These are phyloP conservation scores for Andrena chrysosceles DNA, from an alignment of 2,888 invertebrate genomes.

Conservation along the genomic window DNA sequence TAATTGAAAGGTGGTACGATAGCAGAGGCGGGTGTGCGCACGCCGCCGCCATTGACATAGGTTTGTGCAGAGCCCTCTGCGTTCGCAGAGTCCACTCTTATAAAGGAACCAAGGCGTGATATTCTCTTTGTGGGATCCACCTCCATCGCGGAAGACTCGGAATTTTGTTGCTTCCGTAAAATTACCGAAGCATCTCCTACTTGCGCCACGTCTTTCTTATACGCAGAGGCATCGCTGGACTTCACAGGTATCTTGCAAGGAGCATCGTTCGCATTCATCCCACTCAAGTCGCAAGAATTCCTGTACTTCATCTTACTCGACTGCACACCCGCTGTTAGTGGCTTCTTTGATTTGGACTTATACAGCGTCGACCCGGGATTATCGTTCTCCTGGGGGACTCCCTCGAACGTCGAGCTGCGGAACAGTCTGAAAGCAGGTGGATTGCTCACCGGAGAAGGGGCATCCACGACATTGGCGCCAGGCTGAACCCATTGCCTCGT, in stretches of 20 bases:
- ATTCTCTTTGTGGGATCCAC: constrained; percentile 83
- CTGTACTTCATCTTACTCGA: constrained; percentile 72
- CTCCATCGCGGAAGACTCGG: constrained; percentile 66
- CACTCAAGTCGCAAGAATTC: constrained; percentile 81
- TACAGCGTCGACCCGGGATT: constrained; percentile 28
- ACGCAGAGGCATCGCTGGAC: constrained; percentile 59
- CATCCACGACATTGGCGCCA: constrained; percentile 53
- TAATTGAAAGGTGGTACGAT: constrained; percentile 86
- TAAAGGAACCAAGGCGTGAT: constrained; percentile 86
- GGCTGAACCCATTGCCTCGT: constrained; percentile 87
- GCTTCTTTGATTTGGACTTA: constrained; percentile 61
- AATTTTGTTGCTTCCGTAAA: constrained; percentile 73
- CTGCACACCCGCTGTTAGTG: constrained; percentile 46
- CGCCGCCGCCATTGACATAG: constrained; percentile 41
- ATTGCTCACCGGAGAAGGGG: constrained; percentile 38
- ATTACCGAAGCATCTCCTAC: constrained; percentile 66
- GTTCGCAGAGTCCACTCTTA: constrained; percentile 83
- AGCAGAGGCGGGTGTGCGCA: constrained; percentile 80
- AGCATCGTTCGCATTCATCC: constrained; percentile 73
- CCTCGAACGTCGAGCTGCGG: constrained; percentile 89
- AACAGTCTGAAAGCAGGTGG: constrained; percentile 83
- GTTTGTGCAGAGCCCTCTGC: constrained; percentile 58
- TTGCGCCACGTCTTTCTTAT: constrained; percentile 54
- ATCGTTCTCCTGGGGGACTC: constrained; percentile 78
- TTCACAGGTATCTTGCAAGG: constrained; percentile 79